Conservation (phyloP, 2,113 vertebrate species). For the Cochlearius cochlearius region DNA sequence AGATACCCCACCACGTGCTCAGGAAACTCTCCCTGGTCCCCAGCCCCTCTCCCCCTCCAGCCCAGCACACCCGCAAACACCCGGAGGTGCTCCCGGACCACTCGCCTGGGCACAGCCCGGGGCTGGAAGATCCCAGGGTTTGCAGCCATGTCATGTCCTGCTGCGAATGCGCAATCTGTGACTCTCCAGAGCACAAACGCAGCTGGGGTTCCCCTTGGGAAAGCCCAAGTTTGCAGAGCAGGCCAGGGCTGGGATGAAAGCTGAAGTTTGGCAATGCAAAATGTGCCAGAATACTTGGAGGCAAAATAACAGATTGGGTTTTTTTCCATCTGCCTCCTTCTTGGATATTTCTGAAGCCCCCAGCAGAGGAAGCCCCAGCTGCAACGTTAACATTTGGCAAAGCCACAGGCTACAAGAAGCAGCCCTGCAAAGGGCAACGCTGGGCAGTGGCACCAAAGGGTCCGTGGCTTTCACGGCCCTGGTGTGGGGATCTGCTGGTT, state of each 20-base stretch:
- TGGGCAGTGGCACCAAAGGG: background rate
- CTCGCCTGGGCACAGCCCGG: background rate
- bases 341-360: background rate
- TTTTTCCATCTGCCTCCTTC: background rate
- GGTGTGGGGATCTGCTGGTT: accelerated
- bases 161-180: background rate
- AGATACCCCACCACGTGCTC: background rate
- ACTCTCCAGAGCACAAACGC: background rate
- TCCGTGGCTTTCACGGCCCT: background rate
- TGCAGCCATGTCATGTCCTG: accelerated
- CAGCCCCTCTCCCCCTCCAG: background rate
- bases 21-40: background rate
- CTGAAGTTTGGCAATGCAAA: background rate
- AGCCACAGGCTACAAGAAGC: background rate
- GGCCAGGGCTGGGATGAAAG: background rate
- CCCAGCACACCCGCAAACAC: background rate
- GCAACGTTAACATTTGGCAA: background rate
- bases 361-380: background rate
- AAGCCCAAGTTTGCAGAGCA: background rate
- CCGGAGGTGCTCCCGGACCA: background rate
- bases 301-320: background rate
- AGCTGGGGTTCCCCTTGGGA: background rate
- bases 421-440: background rate
- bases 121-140: background rate
- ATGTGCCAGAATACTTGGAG: background rate